Evolutionary conservation across 2,888 invertebrate species (phyloP), one percentile per base, ranked within the genome.

Genomic region (Vandiemenella viatica): DNA sequence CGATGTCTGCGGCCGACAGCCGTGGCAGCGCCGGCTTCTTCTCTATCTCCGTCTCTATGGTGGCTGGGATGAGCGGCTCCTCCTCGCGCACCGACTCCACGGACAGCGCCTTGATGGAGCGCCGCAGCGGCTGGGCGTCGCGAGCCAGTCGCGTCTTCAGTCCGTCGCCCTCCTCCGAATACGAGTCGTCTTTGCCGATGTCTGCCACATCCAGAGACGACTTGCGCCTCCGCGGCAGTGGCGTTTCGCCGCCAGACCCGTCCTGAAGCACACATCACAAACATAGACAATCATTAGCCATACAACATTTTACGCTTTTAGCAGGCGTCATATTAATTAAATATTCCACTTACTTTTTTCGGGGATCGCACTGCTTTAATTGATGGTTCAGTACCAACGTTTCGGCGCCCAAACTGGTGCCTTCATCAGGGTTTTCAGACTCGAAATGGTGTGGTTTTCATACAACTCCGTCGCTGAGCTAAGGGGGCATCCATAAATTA

Each of bases 151-250:
- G 40, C 10, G 73, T 71, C 1, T 72, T 64, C 2, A 72, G 58
- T 4, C 74, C 75, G 60, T 75, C 75, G 2, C 73, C 75, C 55
- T 73, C 74, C 52, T 74, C 75, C 3, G 50, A 48, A 26, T 23
- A 44, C 7, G 51, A 48, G 21, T 53, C 48, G 22, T 49, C 46
- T 37, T 50, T 53, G 7, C 40, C 48, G 21, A 23, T 5, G 5
- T 38, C 13, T 20, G 18, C 18, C 17, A 8, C 15, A 19, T 41
- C 21, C 10, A 32, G 32, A 32, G 32, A 32, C 5, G n/a, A 13
- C 32, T 32, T 10, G 10, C n/a, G 10, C 32, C 13, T n/a, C 2
- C 32, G 32, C n/a, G n/a, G 13, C 32, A 32, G 4, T 13, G 32
- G 32, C 10, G n/a, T 32, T 13, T 32, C 32, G 10, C n/a, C 32